These are phyloP conservation scores for Cheilosia vulpina DNA, from an alignment of 2,888 invertebrate species.

Conservation along the genomic window DNA sequence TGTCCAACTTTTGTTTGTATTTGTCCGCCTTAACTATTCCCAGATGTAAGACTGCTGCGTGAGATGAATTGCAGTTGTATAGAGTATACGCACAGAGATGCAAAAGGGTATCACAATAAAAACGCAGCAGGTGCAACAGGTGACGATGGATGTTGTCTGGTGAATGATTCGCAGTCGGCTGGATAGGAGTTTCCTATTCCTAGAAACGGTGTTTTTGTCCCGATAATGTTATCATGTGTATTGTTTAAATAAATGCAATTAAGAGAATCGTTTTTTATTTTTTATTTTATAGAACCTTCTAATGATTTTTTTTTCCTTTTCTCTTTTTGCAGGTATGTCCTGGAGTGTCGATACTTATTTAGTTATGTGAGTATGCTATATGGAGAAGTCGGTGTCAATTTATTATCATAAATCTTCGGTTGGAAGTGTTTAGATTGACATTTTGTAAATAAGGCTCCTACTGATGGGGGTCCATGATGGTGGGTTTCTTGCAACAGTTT, in stretches of 20 bases:
- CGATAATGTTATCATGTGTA: slow-evolving; percentile 44
- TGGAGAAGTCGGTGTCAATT: slow-evolving; percentile 40
- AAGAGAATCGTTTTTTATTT: slow-evolving; percentile 52
- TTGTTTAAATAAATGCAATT: slow-evolving; percentile 73
- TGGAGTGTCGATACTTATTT: slow-evolving; percentile 54
- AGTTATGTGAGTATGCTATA: slow-evolving; percentile 55
- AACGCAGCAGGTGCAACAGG: slow-evolving; percentile 69
- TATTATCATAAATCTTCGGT: slow-evolving; percentile 52
- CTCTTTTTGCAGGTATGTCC: slow-evolving; percentile 58
- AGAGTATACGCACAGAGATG: background rate
- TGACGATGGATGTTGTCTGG: slow-evolving; percentile 64
- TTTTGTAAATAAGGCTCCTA: background rate
- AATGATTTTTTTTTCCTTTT: slow-evolving; percentile 48
- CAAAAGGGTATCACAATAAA: slow-evolving; percentile 58
- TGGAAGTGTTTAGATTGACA: slow-evolving; percentile 11
- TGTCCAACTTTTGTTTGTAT: slow-evolving; percentile 68
- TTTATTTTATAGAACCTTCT: slow-evolving; percentile 19
- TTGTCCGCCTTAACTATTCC: slow-evolving; percentile 42
- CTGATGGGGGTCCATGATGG: background rate
- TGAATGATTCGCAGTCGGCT: background rate
- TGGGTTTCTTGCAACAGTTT: background rate
- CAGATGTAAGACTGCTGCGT: slow-evolving; percentile 59
- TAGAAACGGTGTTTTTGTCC: slow-evolving; percentile 51
- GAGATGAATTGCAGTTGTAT: slow-evolving; percentile 47
- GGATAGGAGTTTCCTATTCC: slow-evolving; percentile 36